A percentile compares a stretch with the other conserved stretches of the same genome.
These are phyloP conservation scores for Marmota flaviventris DNA, from an alignment of 2,113 vertebrate genomes.

Conservation along the genomic window DNA sequence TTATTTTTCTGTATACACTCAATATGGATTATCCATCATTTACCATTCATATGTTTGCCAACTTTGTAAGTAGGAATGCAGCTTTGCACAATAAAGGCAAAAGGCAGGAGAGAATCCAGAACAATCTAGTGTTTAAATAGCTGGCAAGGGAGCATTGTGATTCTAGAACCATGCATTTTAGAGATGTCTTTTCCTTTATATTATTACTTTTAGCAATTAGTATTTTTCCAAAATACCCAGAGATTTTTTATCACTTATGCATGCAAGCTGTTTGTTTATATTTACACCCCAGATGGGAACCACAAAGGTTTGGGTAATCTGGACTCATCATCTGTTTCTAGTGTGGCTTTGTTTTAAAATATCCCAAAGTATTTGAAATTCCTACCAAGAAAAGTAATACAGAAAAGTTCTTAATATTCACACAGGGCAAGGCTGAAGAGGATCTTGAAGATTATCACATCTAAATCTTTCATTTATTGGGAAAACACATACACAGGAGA, in stretches of 20 bases:
- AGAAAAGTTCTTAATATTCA: not conserved
- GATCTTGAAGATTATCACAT: not conserved
- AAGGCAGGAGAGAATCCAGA: not conserved
- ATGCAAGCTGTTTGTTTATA: not conserved
- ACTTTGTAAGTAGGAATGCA: not conserved
- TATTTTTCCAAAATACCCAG: not conserved
- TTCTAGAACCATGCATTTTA: not conserved
- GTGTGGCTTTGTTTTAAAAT: slow-evolving; percentile 27
- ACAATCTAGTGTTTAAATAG: not conserved
- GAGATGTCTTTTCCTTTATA: not conserved
- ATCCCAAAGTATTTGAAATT: not conserved
- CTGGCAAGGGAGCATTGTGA: not conserved
- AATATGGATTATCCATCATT: not conserved
- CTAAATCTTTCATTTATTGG: not conserved
- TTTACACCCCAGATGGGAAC: not conserved
- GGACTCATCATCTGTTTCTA: slow-evolving; percentile 7
- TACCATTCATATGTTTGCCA: not conserved
- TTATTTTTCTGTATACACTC: not conserved
- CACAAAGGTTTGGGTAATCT: not conserved
- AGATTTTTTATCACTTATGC: not conserved
- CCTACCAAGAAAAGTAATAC: not conserved
- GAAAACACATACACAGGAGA: not conserved
- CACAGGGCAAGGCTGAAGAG: not conserved
- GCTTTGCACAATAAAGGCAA: not conserved
- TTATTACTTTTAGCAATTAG: not conserved